phyloP scores from a whole-genome alignment of 2,888 invertebrate genomes.

The Epistrophe eligans region DNA sequence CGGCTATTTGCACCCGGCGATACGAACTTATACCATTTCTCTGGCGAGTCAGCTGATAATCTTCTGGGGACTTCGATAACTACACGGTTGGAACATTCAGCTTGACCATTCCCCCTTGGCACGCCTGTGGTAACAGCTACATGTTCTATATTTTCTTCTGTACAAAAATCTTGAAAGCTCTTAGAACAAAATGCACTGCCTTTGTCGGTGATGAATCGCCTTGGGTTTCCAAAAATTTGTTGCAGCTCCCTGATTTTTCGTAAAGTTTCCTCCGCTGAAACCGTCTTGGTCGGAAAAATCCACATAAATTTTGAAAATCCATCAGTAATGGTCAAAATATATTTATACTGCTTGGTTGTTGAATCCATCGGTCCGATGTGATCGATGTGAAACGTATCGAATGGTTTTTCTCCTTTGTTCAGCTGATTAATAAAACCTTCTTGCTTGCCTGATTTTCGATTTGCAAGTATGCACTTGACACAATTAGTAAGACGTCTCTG shows the following conservation, averaged over 20 bases:
- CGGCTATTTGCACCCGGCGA: too few relatives aligned
- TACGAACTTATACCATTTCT: too few relatives aligned
- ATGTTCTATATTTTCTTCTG: background rate
- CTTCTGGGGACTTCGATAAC: too few relatives aligned
- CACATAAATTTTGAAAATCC: background rate
- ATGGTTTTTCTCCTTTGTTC: constrained; percentile 17
- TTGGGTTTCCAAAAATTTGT: background rate
- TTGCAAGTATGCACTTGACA: background rate
- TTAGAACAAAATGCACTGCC: too few relatives aligned
- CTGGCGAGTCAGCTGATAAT: too few relatives aligned
- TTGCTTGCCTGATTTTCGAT: background rate
- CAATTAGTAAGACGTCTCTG: background rate
- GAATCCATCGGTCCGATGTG: constrained; percentile 27
- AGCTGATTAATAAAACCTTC: constrained; percentile 5
- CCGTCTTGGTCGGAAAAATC: background rate
- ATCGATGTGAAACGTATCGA: constrained; percentile 15
- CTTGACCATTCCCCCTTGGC: too few relatives aligned
- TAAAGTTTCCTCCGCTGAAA: background rate
- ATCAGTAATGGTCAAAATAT: background rate
- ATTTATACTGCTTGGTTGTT: constrained; percentile 15
- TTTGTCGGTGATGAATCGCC: too few relatives aligned
- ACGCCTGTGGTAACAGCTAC: too few relatives aligned
- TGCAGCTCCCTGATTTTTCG: background rate
- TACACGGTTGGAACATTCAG: too few relatives aligned
- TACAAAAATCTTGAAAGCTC: too few relatives aligned